Conservation (phyloP, 2,113 vertebrate genomes). For the Alexandromys fortis region DNA sequence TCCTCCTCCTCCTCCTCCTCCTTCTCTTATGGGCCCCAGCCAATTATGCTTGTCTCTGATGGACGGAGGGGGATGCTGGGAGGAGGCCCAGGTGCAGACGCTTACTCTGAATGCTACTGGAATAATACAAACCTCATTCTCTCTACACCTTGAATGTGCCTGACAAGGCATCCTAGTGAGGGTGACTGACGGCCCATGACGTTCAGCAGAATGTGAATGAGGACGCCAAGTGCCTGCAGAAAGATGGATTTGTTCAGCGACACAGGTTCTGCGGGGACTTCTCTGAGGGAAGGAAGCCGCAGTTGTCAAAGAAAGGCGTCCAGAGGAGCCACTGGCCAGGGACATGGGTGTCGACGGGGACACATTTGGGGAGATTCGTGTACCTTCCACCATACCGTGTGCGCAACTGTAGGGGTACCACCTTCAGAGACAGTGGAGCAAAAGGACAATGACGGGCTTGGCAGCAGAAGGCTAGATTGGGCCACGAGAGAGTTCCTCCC, state of each 20-base stretch:
- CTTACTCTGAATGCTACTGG: neutral
- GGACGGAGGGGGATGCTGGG: neutral
- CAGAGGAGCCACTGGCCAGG: too few species aligned
- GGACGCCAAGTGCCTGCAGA: neutral
- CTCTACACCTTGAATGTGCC: accelerated
- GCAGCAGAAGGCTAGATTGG: neutral
- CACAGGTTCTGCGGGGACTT: neutral
- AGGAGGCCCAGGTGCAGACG: neutral
- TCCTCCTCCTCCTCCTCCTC: neutral
- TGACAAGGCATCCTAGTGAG: neutral
- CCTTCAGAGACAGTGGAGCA: neutral
- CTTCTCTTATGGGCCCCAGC: neutral
- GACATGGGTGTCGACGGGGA: accelerated
- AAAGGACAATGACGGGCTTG: neutral
- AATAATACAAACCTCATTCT: neutral
- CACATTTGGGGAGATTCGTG: accelerated
- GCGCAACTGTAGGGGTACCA: neutral
- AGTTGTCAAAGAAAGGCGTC: accelerated
- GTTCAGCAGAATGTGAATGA: neutral
- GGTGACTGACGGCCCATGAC: neutral
- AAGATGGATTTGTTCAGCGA: neutral
- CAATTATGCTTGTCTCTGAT: neutral
- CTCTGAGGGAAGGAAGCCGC: neutral
- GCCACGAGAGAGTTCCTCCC: neutral
- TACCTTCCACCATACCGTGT: neutral